Base-by-base conservation (phyloP, 2,113 vertebrate genomes). In the Trematocara macrostoma region DNA sequence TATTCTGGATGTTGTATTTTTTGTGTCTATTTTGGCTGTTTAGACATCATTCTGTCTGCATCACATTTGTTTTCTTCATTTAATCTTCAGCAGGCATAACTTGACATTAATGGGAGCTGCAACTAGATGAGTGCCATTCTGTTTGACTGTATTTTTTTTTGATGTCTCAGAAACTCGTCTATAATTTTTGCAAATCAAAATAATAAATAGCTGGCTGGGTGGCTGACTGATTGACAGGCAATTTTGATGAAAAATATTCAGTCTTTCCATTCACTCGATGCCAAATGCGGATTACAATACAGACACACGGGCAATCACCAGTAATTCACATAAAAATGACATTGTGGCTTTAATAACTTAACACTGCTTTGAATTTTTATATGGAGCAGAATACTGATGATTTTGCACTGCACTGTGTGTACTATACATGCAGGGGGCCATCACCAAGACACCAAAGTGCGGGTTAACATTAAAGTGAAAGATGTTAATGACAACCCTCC, bases 401-500 rank as follows among this genome's bases (percentile, higher is more conserved):
- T 53, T 88, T 38, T 64, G 6, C 8, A 26, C 49, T 49, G 12
- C 12, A 14, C 78, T 81, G 47, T 85, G 49, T 91, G 57, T 85
- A 64, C 45, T 85, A 57, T 47, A 40, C 91, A 76, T n/a, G 1
- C 80, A 99, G 98, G 98, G 69, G 98, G 98, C 29, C 96, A 97
- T 74, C 97, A 98, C 90, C 98, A 98, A 88, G 97, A 98, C 95
- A 96, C 97, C 86, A 99, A 98, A 96, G 98, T 99, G 35, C 97
- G 97, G 2, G 97, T 99, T 7, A 97, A 98, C 82, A 98, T 99
- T 88, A 97, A 96, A 88, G 97, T 99, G 1, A 91, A 97, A 78
- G 98, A 99, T 0, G 94, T 97, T 76, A 99, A 99, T 1, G 98
- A 99, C 94, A 99, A 99, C 0, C 85, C 97, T 15, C 98, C 98